Conservation (phyloP, 1,140 invertebrate species). For the Pseudomyrmex dendroicus region DNA sequence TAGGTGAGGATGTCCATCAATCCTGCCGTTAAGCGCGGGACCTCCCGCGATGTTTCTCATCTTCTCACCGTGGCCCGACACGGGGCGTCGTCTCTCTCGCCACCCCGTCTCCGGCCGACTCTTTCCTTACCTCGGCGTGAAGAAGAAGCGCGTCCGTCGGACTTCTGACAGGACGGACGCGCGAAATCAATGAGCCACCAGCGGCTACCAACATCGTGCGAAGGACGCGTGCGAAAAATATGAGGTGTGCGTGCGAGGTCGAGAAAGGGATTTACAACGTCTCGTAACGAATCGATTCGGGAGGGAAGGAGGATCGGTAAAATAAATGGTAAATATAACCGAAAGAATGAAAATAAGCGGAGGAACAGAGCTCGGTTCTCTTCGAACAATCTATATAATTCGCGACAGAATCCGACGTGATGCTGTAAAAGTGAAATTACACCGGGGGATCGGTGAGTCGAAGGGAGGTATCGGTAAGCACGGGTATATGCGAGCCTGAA, state of each 20-base stretch:
- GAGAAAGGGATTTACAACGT: neutral
- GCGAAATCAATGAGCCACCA: slow-evolving; percentile 59
- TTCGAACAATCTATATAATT: neutral
- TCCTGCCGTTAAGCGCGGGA: slow-evolving; percentile 75
- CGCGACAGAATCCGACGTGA: slow-evolving; percentile 46
- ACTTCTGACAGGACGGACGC: slow-evolving; percentile 45
- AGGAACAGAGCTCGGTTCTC: too few species aligned
- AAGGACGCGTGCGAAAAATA: slow-evolving; percentile 36
- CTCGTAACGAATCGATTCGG: slow-evolving; percentile 1
- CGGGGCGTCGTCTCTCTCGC: slow-evolving; percentile 60
- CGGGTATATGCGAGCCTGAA: slow-evolving; percentile 64
- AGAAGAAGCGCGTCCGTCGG: slow-evolving; percentile 40
- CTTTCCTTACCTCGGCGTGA: slow-evolving; percentile 26
- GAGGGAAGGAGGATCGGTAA: neutral
- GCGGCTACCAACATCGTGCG: slow-evolving; percentile 44
- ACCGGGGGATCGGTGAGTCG: slow-evolving; percentile 47
- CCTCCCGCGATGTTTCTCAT: slow-evolving; percentile 83
- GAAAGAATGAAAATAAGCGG: neutral
- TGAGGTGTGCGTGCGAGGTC: slow-evolving; percentile 13
- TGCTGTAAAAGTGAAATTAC: slow-evolving; percentile 73
- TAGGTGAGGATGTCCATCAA: slow-evolving; percentile 81
- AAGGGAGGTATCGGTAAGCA: slow-evolving; percentile 10
- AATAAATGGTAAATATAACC: slow-evolving; percentile 20
- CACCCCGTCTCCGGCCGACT: slow-evolving; percentile 1
- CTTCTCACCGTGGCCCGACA: slow-evolving; percentile 74